phyloP scores from a whole-genome alignment of 2,797 vertebrate species.

The Bryconaethiops microstoma region DNA sequence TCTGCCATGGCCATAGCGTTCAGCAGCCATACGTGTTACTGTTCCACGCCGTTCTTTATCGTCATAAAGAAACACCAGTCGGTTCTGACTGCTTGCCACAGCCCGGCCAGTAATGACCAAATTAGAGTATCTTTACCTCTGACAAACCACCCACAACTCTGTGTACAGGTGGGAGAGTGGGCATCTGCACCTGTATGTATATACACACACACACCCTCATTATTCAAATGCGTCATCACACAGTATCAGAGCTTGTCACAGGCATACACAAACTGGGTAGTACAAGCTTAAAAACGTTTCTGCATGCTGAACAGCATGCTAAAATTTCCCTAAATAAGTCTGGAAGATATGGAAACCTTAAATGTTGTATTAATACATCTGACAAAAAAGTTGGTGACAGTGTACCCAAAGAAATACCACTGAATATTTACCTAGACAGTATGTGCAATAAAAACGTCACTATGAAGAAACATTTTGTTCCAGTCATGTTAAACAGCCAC shows the following conservation, averaged over 20 bases:
- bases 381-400: neutral
- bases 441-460: neutral
- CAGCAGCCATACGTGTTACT: constrained; percentile 33
- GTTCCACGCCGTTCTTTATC: constrained; percentile 54
- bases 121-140: constrained; percentile 81
- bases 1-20: constrained; percentile 48
- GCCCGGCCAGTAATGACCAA: constrained; percentile 48
- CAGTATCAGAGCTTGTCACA: neutral
- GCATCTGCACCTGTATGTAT: constrained; percentile 80
- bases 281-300: neutral
- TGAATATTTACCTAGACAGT: neutral
- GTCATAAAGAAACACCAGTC: constrained; percentile 50
- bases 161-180: constrained; percentile 77
- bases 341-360: neutral
- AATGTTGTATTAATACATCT: neutral
- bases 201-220: constrained; percentile 38
- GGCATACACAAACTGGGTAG: neutral
- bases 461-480: neutral
- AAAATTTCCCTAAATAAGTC: neutral
- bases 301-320: neutral
- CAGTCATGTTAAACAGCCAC: neutral
- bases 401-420: neutral
- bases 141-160: constrained; percentile 82
- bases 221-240: constrained; percentile 12
- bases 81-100: constrained; percentile 42